Conservation (phyloP, 2,797 vertebrate species). For the Liparis tanakae region DNA sequence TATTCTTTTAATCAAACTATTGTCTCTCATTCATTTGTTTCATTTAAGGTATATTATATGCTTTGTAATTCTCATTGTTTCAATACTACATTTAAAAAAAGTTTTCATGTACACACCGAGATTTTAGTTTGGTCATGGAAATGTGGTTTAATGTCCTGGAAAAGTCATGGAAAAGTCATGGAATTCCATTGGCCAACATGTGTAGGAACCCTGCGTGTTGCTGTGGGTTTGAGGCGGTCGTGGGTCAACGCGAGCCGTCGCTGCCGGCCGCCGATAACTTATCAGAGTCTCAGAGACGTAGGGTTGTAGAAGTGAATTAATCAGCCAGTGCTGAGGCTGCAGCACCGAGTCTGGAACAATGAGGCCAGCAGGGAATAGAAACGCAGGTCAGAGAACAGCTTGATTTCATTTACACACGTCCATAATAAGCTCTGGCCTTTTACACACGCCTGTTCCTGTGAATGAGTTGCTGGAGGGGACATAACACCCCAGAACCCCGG, state of each 20-base stretch:
- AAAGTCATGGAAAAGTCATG: too few species aligned
- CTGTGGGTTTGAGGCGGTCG: constrained; percentile 45
- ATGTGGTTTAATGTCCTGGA: too few species aligned
- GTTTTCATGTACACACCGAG: too few species aligned
- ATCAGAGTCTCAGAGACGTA: constrained; percentile 43
- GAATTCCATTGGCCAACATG: too few species aligned
- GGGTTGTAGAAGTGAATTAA: constrained; percentile 57
- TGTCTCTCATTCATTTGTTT: too few species aligned
- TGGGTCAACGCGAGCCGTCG: constrained; percentile 43
- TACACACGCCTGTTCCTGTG: constrained; percentile 53
- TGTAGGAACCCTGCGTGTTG: too few species aligned
- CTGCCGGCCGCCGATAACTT: constrained; percentile 39
- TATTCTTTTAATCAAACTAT: too few species aligned
- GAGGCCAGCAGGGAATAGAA: constrained; percentile 56
- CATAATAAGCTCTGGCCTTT: constrained; percentile 66
- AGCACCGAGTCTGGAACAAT: constrained; percentile 57
- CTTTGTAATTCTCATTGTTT: too few species aligned
- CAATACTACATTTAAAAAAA: too few species aligned
- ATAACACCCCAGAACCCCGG: constrained; percentile 35
- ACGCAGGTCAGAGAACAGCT: constrained; percentile 70
- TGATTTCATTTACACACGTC: constrained; percentile 76
- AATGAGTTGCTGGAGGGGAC: constrained; percentile 59
- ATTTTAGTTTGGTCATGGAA: too few species aligned
- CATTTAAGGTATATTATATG: too few species aligned
- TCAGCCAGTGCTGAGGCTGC: constrained; percentile 53